Evolutionary conservation across 2,888 invertebrate genomes (phyloP), one percentile per base, ranked within the genome.

Genomic region (Nymphalis polychloros): DNA sequence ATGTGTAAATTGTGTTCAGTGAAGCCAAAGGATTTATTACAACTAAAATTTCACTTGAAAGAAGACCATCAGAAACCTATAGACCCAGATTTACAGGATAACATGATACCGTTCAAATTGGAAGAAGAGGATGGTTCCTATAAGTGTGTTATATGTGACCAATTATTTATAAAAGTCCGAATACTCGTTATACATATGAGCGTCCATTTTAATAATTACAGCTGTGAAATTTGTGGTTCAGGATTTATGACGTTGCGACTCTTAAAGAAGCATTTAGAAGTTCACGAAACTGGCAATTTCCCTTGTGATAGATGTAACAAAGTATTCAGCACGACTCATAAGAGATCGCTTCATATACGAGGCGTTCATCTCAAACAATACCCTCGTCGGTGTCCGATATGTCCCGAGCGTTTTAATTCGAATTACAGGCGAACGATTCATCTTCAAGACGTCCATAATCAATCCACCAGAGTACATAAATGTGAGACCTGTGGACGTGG

Each of bases 181-280:
- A 86, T 88, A 52, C 76, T 92, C 23, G 92, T 92, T 0, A 91
- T 92, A 2, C 92, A 92, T 61, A 92, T 92, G 92, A 92, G 90
- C 68, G 89, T 88, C 0, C 92, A 92, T 68, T 92, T 92, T 59
- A 92, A 87, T 63, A 92, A 92, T 71, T 92, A 92, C 64, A 92
- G 92, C 70, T 92, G 92, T 31, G 92, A 92, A 65, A 81, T 92
- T 8, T 92, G 92, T 55, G 92, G 92, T 0, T 88, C 92, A 0
- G 90, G 87, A 0, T 92, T 92, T 74, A 90, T 91, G 90, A 92
- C 92, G 0, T 71, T 92, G 59, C 79, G 92, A 0, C 81, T 92
- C 1, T 64, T 92, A 23, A 92, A 91, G 70, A 92, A 90, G 60
- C 92, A 92, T 79, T 79, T 92, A 47, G 91, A 92, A 67, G 90